Evolutionary conservation across 2,888 invertebrate genomes (phyloP).

Genomic region (Pandemis cinnamomeana): DNA sequence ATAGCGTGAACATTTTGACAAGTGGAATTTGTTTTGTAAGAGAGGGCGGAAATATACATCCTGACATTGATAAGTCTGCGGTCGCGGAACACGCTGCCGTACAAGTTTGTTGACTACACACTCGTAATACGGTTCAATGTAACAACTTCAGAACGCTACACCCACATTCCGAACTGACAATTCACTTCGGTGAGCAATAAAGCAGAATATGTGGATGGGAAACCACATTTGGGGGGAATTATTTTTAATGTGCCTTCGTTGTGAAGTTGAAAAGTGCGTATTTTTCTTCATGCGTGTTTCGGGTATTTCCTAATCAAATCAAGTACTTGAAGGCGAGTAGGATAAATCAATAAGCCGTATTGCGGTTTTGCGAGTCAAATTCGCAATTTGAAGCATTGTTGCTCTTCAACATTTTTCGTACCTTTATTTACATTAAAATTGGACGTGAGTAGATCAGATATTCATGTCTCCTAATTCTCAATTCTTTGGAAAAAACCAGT

Average conservation of each 20-base stretch:
- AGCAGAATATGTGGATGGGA: slow-evolving; percentile 41
- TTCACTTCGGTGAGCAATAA: slow-evolving; percentile 43
- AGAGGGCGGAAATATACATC: slow-evolving; percentile 57
- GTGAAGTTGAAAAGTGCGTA: slow-evolving; percentile 42
- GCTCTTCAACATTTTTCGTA: slow-evolving; percentile 7
- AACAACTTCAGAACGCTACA: slow-evolving; percentile 11
- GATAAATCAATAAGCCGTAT: slow-evolving; percentile 29
- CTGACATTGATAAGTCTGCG: slow-evolving; percentile 61
- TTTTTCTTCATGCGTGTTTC: slow-evolving; percentile 32
- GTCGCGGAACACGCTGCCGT: slow-evolving; percentile 48
- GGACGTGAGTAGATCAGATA: not conserved
- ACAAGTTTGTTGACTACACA: slow-evolving; percentile 46
- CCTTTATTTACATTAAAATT: not conserved
- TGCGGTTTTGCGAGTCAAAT: slow-evolving; percentile 19
- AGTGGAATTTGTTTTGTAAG: slow-evolving; percentile 76
- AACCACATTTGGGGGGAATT: slow-evolving; percentile 41
- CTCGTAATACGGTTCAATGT: slow-evolving; percentile 38
- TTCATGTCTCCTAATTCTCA: not conserved
- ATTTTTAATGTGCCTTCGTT: slow-evolving; percentile 41
- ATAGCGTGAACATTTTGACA: slow-evolving; percentile 80
- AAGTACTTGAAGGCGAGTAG: slow-evolving; percentile 20
- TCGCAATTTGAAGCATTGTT: slow-evolving; percentile 14
- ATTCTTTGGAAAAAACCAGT: too few species aligned
- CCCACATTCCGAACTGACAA: slow-evolving; percentile 29
- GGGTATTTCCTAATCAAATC: slow-evolving; percentile 36